These are phyloP conservation scores for Neuroscelio doddi DNA, from an alignment of 2,888 invertebrate genomes.

Conservation along the genomic window DNA sequence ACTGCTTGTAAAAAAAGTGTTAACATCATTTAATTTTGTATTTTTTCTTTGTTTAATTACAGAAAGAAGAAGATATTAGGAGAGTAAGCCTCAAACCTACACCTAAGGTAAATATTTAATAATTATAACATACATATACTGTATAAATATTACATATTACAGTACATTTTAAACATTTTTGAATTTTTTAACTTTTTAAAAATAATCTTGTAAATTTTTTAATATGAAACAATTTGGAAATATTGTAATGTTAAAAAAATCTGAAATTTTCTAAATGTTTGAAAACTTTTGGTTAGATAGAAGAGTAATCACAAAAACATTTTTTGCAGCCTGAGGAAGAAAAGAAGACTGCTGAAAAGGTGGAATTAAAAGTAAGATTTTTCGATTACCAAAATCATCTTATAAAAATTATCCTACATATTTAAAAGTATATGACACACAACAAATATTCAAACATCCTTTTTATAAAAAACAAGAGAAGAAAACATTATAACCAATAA, in stretches of 20 bases:
- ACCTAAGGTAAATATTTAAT: conserved; percentile 57
- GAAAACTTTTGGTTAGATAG: too few relatives aligned
- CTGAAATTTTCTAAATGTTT: too few relatives aligned
- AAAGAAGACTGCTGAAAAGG: conserved; percentile 64
- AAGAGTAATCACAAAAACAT: too few relatives aligned
- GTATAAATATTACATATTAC: conserved; percentile 6
- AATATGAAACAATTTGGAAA: too few relatives aligned
- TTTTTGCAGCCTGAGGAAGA: conserved; percentile 59
- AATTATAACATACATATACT: too few relatives aligned
- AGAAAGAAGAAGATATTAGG: conserved; percentile 62
- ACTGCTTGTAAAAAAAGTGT: too few relatives aligned
- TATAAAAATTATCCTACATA: background rate
- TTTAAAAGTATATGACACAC: background rate
- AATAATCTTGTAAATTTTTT: too few relatives aligned
- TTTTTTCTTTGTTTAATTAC: conserved; percentile 50
- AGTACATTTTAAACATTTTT: background rate
- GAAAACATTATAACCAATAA: conserved; percentile 27
- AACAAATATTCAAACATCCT: background rate
- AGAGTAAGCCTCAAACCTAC: conserved; percentile 60
- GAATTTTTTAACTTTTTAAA: conserved; percentile 4
- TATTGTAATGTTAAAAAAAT: too few relatives aligned
- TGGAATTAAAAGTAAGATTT: conserved; percentile 72
- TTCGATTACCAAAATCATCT: too few relatives aligned
- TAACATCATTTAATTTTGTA: too few relatives aligned
- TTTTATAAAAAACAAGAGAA: too few relatives aligned